A percentile compares a stretch with the other conserved stretches of the same genome.
Evolutionary conservation across 2,797 vertebrate species (phyloP).

Genomic region (Linurgus olivaceus): DNA sequence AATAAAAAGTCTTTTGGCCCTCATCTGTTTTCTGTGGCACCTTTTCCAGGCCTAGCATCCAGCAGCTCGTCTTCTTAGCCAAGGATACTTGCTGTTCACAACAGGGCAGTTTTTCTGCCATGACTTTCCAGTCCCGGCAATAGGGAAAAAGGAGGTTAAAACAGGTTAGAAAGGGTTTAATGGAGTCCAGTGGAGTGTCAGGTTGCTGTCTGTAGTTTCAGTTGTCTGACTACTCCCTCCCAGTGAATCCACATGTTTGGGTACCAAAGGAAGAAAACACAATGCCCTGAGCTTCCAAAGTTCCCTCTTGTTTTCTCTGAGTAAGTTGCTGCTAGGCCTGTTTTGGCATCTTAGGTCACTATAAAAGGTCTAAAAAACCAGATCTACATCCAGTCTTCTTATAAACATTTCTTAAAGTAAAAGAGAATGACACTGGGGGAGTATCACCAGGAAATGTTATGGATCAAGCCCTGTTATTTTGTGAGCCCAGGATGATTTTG

Average conservation of each 20-base stretch:
- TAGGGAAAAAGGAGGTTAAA: neutral
- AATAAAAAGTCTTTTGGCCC: neutral
- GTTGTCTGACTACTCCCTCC: neutral
- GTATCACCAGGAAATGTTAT: neutral
- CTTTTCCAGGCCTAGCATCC: neutral
- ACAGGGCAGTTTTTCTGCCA: neutral
- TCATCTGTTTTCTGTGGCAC: neutral
- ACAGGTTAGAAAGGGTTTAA: neutral
- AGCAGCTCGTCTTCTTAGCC: neutral
- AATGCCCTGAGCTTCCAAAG: fast-evolving
- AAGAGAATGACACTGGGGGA: neutral
- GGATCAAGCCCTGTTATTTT: neutral
- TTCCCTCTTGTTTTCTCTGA: neutral
- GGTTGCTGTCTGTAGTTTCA: neutral
- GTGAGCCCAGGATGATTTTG: neutral
- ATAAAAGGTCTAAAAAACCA: neutral
- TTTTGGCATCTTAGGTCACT: neutral
- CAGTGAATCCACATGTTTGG: fast-evolving
- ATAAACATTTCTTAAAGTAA: neutral
- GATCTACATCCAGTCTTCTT: neutral
- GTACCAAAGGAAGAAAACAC: neutral
- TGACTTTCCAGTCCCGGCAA: neutral
- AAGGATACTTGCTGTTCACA: neutral
- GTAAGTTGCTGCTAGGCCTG: neutral
- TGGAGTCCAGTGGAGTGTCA: neutral